Base-by-base conservation (phyloP, 2,113 vertebrate species). In the Tupaia tana region DNA sequence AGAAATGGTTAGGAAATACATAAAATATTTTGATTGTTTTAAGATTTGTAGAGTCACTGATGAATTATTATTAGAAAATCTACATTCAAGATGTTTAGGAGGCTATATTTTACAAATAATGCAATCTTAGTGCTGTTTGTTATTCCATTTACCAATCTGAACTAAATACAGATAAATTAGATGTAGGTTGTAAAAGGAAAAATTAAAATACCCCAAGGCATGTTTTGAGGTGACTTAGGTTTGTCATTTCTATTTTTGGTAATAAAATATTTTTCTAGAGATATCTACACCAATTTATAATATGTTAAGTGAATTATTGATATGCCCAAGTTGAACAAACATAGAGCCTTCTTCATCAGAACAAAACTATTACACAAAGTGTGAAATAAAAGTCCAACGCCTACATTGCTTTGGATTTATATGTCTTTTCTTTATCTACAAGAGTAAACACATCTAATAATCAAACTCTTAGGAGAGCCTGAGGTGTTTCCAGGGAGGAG, bases 181-280 rank as follows among this genome's bases (percentile, higher is more conserved):
- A 54, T 69, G 9, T 69, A 70, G 43, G 10, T 63, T 90, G 12
- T 87, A 75, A 92, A 84, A 66, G 13, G 18, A 79, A 61, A 87
- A 92, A 24, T 69, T 27, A 96, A 81, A 81, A 74, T 79, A 83
- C 11, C 2, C n/a, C 63, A 58, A 92, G 77, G 71, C 9, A 71
- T 61, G 14, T 79, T 69, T 95, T 18, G 52, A 31, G 16, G 82
- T 90, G 75, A 70, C 22, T 71, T 71, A 69, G 67, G 74, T 82
- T 83, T 86, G 18, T 91, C 24, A 71, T 80, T 86, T 85, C 69
- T 34, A 34, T 75, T 69, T 90, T 22, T 29, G 27, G 34, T 73
- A 54, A 59, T 85, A 56, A 94, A 85, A 52, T 85, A 85, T 59
- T 70, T 96, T 97, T 27, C 58, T 92, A 12, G 15, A 31, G 4